Conservation (phyloP, 2,113 vertebrate genomes). For the Vimba vimba region DNA sequence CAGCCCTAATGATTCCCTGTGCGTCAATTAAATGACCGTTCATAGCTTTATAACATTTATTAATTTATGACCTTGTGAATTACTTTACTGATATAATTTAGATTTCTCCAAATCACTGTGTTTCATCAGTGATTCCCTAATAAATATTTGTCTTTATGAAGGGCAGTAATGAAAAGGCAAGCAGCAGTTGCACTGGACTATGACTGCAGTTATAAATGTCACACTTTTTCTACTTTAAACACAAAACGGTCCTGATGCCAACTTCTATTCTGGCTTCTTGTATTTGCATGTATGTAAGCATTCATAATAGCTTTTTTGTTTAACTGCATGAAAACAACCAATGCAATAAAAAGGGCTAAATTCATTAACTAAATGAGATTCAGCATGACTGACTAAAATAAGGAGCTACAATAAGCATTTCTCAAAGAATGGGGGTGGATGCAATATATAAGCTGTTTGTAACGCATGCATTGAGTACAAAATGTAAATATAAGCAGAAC, state of each 20-base stretch:
- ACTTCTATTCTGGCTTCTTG: neutral
- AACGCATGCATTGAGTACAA: neutral
- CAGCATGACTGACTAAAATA: slow-evolving; percentile 1
- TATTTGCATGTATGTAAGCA: slow-evolving; percentile 24
- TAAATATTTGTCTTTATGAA: neutral
- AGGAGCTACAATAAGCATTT: neutral
- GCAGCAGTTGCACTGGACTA: neutral
- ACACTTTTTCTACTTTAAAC: neutral
- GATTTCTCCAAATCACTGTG: neutral
- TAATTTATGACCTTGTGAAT: neutral
- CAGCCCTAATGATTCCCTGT: slow-evolving; percentile 40
- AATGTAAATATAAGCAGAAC: neutral
- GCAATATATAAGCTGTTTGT: neutral
- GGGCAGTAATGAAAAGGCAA: neutral
- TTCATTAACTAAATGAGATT: neutral
- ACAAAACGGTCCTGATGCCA: neutral
- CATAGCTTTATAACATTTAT: neutral
- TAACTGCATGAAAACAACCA: neutral
- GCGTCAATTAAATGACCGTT: slow-evolving; percentile 37
- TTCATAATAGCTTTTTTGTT: slow-evolving; percentile 16
- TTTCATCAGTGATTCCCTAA: neutral
- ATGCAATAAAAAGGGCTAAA: neutral
- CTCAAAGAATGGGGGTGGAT: neutral
- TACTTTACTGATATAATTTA: neutral
- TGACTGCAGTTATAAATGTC: neutral